Evolutionary conservation across 53 echinoderm and acorn worm genomes (phyloP).

Genomic region (Patiria pectinifera): DNA sequence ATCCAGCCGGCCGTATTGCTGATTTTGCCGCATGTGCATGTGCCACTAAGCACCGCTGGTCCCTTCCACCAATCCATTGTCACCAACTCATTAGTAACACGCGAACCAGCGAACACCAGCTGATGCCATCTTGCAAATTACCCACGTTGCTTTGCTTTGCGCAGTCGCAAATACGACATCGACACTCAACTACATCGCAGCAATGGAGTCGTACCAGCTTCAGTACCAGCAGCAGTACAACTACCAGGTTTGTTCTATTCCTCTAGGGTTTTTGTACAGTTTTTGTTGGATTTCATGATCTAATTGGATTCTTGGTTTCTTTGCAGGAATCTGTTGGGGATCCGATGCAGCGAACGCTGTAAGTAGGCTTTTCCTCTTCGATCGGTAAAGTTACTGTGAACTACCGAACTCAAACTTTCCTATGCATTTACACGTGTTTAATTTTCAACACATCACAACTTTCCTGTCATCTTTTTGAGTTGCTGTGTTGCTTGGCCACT

Average conservation of each 20-base stretch:
- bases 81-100: slow-evolving; percentile 8
- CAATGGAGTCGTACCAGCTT: slow-evolving; percentile 52
- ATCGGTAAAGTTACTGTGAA: slow-evolving; percentile 10
- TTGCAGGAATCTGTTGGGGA: slow-evolving; percentile 46
- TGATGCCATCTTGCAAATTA: slow-evolving; percentile 59
- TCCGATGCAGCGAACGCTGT: slow-evolving; percentile 42
- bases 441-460: neutral
- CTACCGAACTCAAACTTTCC: slow-evolving; percentile 12
- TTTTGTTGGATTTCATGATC: neutral
- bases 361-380: slow-evolving; percentile 1
- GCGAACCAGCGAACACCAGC: slow-evolving; percentile 56
- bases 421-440: slow-evolving; percentile 15
- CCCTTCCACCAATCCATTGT: neutral
- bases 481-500: neutral
- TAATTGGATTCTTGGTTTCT: slow-evolving; percentile 4
- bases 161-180: slow-evolving; percentile 40
- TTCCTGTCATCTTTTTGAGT: neutral
- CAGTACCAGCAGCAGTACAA: slow-evolving; percentile 12
- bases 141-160: slow-evolving; percentile 58
- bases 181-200: slow-evolving; percentile 48
- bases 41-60: neutral
- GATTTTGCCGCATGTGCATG: neutral
- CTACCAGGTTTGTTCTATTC: slow-evolving; percentile 34
- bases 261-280: neutral
- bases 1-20: neutral